Percentiles rank a stretch among this genome's conserved stretches.
phyloP scores from a whole-genome alignment of 2,888 invertebrate genomes.

The Catocala fraxini region DNA sequence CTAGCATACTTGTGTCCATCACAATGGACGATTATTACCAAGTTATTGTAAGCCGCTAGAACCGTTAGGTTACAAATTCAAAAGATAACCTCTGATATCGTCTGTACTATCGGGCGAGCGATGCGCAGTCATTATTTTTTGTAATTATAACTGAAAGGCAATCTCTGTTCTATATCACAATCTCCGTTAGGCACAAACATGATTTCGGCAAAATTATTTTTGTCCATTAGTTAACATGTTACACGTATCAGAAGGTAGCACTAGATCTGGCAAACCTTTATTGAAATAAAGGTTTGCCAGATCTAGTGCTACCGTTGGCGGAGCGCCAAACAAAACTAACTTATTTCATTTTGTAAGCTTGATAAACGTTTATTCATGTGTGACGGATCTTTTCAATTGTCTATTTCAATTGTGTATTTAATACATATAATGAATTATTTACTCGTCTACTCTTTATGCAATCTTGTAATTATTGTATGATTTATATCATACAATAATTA shows the following conservation, averaged over 20 bases:
- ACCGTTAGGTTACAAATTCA: constrained; percentile 60
- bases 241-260: too few species aligned
- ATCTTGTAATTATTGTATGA: too few species aligned
- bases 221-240: constrained; percentile 1
- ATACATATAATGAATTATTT: too few species aligned
- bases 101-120: constrained; percentile 52
- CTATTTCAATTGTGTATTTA: too few species aligned
- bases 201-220: constrained; percentile 11
- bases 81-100: constrained; percentile 55
- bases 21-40: constrained; percentile 29
- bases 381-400: background rate
- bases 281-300: background rate
- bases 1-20: constrained; percentile 13
- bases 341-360: background rate
- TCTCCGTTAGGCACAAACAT: constrained; percentile 52
- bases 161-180: constrained; percentile 63
- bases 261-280: too few species aligned
- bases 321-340: constrained; percentile 36
- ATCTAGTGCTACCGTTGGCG: constrained; percentile 39
- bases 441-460: too few species aligned
- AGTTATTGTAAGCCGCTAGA: constrained; percentile 38
- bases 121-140: constrained; percentile 52
- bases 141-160: constrained; percentile 51
- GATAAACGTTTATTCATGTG: background rate
- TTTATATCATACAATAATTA: too few species aligned